phyloP scores from a whole-genome alignment of 2,888 invertebrate genomes.

The Nymphalis c-album region DNA sequence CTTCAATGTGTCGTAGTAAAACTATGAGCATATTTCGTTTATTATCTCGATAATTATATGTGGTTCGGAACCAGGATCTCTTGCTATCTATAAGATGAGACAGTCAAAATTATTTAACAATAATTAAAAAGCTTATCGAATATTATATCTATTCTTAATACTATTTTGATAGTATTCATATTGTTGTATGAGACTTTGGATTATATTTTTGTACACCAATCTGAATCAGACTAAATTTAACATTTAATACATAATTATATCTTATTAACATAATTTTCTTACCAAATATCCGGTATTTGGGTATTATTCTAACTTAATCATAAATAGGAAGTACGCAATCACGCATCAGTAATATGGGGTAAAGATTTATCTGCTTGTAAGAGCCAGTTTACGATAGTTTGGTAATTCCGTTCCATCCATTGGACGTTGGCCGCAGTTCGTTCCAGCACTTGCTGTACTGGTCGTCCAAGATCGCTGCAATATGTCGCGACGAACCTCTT shows the following conservation, averaged over 20 bases:
- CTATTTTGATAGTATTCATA: neutral
- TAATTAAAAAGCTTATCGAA: too few relatives aligned
- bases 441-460: conserved; percentile 90
- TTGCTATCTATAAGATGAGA: neutral
- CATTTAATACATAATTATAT: too few relatives aligned
- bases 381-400: conserved; percentile 89
- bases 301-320: conserved; percentile 14
- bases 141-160: neutral
- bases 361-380: conserved; percentile 49
- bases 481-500: conserved; percentile 84
- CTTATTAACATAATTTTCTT: too few relatives aligned
- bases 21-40: too few relatives aligned
- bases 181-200: neutral
- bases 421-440: conserved; percentile 89
- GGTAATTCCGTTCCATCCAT: conserved; percentile 90
- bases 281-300: too few relatives aligned
- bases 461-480: conserved; percentile 85
- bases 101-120: too few relatives aligned
- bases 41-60: too few relatives aligned
- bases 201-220: neutral
- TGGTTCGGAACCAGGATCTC: neutral
- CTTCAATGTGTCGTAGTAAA: too few relatives aligned
- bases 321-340: conserved; percentile 12
- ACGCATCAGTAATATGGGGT: conserved; percentile 40
- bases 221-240: too few relatives aligned